These are phyloP conservation scores for Rhinolophus ferrumequinum DNA, from an alignment of 2,113 vertebrate species.

Conservation along the genomic window DNA sequence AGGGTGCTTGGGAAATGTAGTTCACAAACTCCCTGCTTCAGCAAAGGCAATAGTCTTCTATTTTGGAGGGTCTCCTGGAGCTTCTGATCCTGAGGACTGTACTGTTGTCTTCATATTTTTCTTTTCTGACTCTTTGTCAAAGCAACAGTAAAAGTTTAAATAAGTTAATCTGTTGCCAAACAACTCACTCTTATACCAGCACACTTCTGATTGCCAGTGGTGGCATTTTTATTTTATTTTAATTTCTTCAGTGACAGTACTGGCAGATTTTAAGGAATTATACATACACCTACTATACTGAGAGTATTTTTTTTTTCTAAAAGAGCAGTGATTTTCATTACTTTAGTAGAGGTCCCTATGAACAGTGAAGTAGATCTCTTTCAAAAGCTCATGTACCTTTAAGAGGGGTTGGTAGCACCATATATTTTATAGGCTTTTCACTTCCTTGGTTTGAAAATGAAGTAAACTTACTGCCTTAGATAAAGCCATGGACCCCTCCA, in stretches of 20 bases:
- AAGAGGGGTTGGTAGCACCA: not conserved
- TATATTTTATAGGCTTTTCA: not conserved
- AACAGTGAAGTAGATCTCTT: not conserved
- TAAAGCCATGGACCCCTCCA: not conserved
- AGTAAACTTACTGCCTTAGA: not conserved
- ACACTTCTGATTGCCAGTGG: conserved; percentile 52
- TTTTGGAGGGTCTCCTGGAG: not conserved
- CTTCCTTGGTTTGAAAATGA: not conserved
- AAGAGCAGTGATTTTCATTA: conserved; percentile 25
- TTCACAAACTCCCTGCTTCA: not conserved
- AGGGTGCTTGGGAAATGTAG: not conserved
- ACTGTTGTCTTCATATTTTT: not conserved
- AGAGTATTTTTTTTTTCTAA: not conserved
- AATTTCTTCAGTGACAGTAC: conserved; percentile 67
- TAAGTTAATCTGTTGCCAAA: conserved; percentile 75
- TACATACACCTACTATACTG: conserved; percentile 22
- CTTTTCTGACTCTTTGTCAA: conserved; percentile 49
- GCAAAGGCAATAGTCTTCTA: not conserved
- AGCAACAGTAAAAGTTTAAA: conserved; percentile 68
- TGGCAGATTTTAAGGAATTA: conserved; percentile 56
- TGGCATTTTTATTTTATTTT: conserved; percentile 74
- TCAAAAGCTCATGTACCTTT: not conserved
- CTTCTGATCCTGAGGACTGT: not conserved
- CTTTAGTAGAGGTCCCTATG: not conserved
- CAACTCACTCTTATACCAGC: conserved; percentile 66